Evolutionary conservation across 2,888 invertebrate genomes (phyloP).

Genomic region (Autographa pulchrina): DNA sequence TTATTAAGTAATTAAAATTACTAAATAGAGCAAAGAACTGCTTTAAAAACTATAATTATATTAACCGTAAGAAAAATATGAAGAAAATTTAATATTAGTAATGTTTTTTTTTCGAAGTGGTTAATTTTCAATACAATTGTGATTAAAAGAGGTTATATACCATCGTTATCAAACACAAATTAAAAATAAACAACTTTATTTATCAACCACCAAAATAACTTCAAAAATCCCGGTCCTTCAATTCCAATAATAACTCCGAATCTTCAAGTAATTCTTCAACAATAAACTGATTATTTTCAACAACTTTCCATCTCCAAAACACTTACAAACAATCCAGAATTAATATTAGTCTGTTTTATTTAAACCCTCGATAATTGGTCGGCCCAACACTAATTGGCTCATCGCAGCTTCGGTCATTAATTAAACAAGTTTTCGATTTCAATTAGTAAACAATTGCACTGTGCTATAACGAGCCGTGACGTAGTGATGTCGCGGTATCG

Average conservation of each 20-base stretch:
- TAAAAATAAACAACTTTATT: no score
- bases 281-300: not conserved
- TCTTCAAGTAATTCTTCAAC: not conserved
- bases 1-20: no score
- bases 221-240: not conserved
- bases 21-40: no score
- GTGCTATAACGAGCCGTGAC: conserved; percentile 45
- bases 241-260: not conserved
- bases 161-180: no score
- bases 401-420: conserved; percentile 70
- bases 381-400: conserved; percentile 73
- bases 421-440: conserved; percentile 81
- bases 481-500: conserved; percentile 42
- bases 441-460: conserved; percentile 77
- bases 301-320: not conserved
- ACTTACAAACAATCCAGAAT: conserved; percentile 32
- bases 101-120: no score
- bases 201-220: not conserved
- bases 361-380: conserved; percentile 64
- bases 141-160: no score
- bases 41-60: no score
- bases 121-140: no score
- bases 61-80: no score
- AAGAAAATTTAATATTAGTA: no score
- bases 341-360: conserved; percentile 41